These are phyloP conservation scores for Pipistrellus pygmaeus DNA, from an alignment of 2,797 vertebrate genomes.

Conservation along the genomic window DNA sequence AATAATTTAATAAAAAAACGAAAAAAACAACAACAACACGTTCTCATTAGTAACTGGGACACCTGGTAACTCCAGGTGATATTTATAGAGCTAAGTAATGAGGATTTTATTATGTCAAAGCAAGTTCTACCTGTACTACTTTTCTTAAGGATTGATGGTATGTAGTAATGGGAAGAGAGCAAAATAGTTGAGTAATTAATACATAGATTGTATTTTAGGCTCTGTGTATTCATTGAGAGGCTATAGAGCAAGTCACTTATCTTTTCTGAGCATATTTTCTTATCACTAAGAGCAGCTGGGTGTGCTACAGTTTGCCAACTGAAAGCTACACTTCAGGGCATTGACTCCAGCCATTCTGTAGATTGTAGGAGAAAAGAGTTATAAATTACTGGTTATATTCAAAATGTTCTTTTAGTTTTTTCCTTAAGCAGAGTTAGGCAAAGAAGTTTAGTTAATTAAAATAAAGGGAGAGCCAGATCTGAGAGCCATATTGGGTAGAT, in stretches of 20 bases:
- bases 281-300: neutral
- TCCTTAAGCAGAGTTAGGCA: neutral
- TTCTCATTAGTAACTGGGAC: no score
- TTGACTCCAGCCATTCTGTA: neutral
- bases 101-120: slow-evolving; percentile 26
- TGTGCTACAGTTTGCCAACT: neutral
- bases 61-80: neutral
- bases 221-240: neutral
- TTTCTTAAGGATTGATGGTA: neutral
- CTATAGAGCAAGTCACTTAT: neutral
- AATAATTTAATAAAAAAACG: no score
- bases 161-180: neutral
- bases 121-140: neutral
- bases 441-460: neutral
- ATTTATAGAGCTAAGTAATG: slow-evolving; percentile 4
- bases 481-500: slow-evolving; percentile 7
- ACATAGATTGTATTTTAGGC: neutral
- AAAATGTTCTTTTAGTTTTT: slow-evolving; percentile 7
- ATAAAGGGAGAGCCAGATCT: slow-evolving; percentile 22
- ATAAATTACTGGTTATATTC: neutral
- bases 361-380: neutral
- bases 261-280: slow-evolving; percentile 48
- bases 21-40: no score
- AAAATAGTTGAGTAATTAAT: slow-evolving; percentile 13
- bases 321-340: neutral